A percentile compares a stretch with the other conserved stretches of the same genome.
These are phyloP conservation scores for Aphidoletes aphidimyza DNA, from an alignment of 2,888 invertebrate genomes.

Conservation along the genomic window DNA sequence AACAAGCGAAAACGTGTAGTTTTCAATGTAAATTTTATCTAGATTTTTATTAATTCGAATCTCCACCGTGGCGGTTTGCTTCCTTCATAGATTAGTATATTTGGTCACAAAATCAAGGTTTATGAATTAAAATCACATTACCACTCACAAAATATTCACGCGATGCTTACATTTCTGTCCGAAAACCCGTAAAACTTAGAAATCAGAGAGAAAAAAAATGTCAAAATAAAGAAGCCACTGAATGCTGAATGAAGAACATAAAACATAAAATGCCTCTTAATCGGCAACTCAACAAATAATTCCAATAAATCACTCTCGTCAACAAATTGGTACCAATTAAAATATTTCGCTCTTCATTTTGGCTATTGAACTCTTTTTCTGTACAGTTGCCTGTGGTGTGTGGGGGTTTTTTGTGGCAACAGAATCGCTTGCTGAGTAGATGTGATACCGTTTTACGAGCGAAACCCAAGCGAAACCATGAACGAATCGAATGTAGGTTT, in stretches of 20 bases:
- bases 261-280: background rate
- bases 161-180: background rate
- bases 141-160: background rate
- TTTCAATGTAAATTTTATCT: too few species aligned
- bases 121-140: slow-evolving; percentile 19
- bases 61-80: too few species aligned
- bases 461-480: too few species aligned
- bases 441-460: slow-evolving; percentile 11
- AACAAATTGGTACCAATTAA: slow-evolving; percentile 38
- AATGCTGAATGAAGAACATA: background rate
- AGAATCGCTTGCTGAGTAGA: background rate
- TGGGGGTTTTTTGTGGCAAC: background rate
- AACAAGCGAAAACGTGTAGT: background rate
- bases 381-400: background rate
- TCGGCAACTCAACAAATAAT: slow-evolving; percentile 17
- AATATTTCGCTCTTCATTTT: background rate
- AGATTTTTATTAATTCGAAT: too few species aligned
- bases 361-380: background rate
- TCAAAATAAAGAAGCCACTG: background rate
- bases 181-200: background rate
- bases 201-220: background rate
- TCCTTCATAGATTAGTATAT: background rate
- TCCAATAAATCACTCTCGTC: slow-evolving; percentile 17
- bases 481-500: slow-evolving; percentile 30
- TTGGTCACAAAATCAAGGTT: background rate